Conservation (phyloP, 2,113 vertebrate species). For the Corythornis cristatus region DNA sequence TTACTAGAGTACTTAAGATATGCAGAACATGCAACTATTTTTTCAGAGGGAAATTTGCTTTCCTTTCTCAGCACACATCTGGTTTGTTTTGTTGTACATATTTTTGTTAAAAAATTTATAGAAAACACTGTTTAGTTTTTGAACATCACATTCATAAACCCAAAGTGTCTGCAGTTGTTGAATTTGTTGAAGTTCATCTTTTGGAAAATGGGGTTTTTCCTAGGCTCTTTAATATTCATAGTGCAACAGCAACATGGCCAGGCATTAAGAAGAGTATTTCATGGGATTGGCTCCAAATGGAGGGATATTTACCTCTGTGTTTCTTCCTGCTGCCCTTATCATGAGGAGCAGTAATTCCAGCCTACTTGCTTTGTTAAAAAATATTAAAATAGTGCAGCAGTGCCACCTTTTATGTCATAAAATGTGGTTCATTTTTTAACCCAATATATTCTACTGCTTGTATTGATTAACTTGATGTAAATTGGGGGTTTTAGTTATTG, state of each 20-base stretch:
- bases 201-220: not conserved
- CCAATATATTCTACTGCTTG: not conserved
- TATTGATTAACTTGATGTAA: not conserved
- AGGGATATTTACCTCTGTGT: not conserved
- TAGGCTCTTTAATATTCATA: not conserved
- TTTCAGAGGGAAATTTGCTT: not conserved
- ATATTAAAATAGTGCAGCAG: not conserved
- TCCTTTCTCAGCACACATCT: not conserved
- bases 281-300: not conserved
- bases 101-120: not conserved
- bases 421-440: not conserved
- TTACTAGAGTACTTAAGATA: not conserved
- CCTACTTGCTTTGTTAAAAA: not conserved
- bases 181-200: not conserved
- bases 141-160: not conserved
- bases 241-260: not conserved
- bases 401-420: not conserved
- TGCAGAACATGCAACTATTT: not conserved
- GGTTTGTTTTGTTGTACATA: not conserved
- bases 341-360: not conserved
- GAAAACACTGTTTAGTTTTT: not conserved
- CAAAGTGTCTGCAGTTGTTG: not conserved
- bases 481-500: not conserved
- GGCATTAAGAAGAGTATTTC: not conserved
- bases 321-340: not conserved